phyloP scores from a whole-genome alignment of 2,797 vertebrate species.

The Eurystomus glaucurus region DNA sequence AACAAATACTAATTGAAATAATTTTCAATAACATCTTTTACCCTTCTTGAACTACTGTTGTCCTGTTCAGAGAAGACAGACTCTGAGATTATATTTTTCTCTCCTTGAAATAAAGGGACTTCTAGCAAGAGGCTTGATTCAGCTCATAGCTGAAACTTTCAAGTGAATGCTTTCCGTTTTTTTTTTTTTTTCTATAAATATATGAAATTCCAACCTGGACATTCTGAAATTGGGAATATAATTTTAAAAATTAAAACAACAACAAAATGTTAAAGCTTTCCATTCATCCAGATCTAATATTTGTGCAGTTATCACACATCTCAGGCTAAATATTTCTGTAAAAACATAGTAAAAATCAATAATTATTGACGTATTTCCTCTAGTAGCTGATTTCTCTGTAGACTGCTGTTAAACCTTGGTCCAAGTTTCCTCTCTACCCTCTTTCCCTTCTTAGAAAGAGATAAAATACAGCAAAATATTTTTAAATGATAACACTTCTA shows the following conservation, averaged over 20 bases:
- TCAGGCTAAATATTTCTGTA: neutral
- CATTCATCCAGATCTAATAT: neutral
- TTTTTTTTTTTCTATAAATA: neutral
- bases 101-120: neutral
- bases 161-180: rapidly evolving
- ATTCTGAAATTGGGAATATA: neutral
- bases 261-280: neutral
- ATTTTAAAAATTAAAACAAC: neutral
- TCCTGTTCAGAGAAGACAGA: neutral
- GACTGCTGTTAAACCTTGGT: neutral
- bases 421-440: neutral
- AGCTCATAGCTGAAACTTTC: neutral
- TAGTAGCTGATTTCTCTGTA: neutral
- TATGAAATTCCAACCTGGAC: neutral
- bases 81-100: neutral
- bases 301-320: neutral
- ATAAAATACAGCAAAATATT: neutral
- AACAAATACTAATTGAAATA: neutral
- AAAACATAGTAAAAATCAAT: neutral
- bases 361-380: neutral
- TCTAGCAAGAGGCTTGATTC: neutral
- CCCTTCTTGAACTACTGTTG: neutral
- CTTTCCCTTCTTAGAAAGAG: neutral
- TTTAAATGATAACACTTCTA: neutral
- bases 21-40: neutral